Percentiles rank a stretch among this genome's conserved stretches.
These are phyloP conservation scores for Prunella fulvescens DNA, from an alignment of 2,113 vertebrate genomes.

Conservation along the genomic window DNA sequence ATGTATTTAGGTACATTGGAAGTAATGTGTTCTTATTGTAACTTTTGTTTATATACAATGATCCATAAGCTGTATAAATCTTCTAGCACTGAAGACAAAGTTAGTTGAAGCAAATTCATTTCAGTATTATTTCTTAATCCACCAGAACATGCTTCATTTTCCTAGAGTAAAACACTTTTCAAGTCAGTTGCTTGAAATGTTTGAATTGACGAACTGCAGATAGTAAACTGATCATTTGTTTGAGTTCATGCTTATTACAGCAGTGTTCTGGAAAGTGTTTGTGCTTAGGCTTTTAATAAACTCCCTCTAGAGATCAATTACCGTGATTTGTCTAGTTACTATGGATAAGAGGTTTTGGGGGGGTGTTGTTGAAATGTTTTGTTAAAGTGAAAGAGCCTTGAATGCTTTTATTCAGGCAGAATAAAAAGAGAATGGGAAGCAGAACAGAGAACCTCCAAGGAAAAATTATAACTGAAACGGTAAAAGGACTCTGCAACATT, in stretches of 20 bases:
- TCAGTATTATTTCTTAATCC: slow-evolving; percentile 42
- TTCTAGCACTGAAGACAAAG: slow-evolving; percentile 13
- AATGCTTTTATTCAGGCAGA: neutral
- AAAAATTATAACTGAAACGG: neutral
- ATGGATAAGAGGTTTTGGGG: slow-evolving; percentile 56
- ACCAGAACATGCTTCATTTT: slow-evolving; percentile 25
- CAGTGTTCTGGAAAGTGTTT: slow-evolving; percentile 64
- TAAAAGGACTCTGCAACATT: neutral
- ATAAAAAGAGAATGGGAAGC: neutral
- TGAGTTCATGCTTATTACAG: slow-evolving; percentile 67
- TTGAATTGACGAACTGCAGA: slow-evolving; percentile 65
- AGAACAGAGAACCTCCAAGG: neutral
- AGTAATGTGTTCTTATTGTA: neutral
- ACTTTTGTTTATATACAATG: neutral
- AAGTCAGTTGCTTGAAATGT: slow-evolving; percentile 56
- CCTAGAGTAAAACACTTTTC: slow-evolving; percentile 54
- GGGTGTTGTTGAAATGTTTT: slow-evolving; percentile 34
- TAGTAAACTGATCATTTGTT: slow-evolving; percentile 66
- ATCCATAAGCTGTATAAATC: neutral
- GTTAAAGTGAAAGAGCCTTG: slow-evolving; percentile 37
- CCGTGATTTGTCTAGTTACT: slow-evolving; percentile 67
- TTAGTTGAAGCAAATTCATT: slow-evolving; percentile 22
- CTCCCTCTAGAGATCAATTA: slow-evolving; percentile 74
- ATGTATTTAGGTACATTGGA: neutral
- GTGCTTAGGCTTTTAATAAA: slow-evolving; percentile 72